Evolutionary conservation across 2,113 vertebrate genomes (phyloP), one percentile per base, ranked within the genome.

Genomic region (Leucopsar rothschildi): DNA sequence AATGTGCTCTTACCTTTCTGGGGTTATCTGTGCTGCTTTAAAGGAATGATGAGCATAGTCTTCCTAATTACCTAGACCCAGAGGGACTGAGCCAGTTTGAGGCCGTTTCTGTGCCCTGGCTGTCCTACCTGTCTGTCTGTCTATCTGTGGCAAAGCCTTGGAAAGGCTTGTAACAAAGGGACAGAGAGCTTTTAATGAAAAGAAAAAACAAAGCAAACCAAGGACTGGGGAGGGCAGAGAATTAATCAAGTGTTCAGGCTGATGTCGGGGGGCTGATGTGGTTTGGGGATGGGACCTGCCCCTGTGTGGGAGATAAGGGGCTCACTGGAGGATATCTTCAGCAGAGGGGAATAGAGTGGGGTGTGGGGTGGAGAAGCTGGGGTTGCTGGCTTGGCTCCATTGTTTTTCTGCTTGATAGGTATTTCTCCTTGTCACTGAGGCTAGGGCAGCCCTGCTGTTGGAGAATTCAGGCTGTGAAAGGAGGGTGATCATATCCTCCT

Each of bases 401-500:
- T 86, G 17, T 63, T 91, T 88, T 82, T n/a, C 39, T 50, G 23
- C 52, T 42, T 33, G 25, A 12, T 8, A 35, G 55, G 5, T 70
- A 10, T 45, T 80, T 85, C 27, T 24, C 12, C 23, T 35, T 2
- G 1, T 28, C 4, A 1, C 1, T 27, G 69, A 69, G 42, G 64
- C n/a, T n/a, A 1, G 10, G 24, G 21, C 69, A 86, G 56, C 35
- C 20, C 44, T 56, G 57, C 27, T 80, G 50, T 11, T 61, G 27
- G n/a, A 52, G 72, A 66, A 55, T 53, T 52, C 47, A 50, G 39
- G 42, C 49, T 59, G 29, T 88, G 18, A 2, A 19, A 27, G 64
- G 28, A 69, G 18, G 44, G 14, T 0, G 4, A 14, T 39, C 10
- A 0, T 29, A 4, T 29, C 55, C 55, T 77, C 40, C 39, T 2